phyloP scores from a whole-genome alignment of 2,113 vertebrate species.

The Paralichthys olivaceus region DNA sequence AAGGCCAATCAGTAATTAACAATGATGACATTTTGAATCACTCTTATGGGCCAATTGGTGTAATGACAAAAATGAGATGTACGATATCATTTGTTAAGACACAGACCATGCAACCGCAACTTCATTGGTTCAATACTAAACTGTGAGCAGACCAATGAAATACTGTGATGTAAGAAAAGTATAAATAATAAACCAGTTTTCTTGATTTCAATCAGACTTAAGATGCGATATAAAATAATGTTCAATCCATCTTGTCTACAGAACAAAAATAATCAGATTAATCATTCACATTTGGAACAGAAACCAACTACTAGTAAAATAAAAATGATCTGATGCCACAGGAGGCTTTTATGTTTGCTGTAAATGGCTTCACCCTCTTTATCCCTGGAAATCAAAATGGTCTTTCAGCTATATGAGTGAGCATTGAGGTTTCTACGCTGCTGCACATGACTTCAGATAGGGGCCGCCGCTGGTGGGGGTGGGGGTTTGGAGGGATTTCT shows the following conservation, averaged over 20 bases:
- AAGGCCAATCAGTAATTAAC: slow-evolving; percentile 22
- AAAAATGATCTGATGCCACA: slow-evolving; percentile 7
- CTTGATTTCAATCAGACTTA: neutral
- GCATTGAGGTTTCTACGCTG: slow-evolving; percentile 46
- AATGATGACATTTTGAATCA: slow-evolving; percentile 18
- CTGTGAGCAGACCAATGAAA: neutral
- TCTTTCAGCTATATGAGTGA: slow-evolving; percentile 49
- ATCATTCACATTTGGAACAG: slow-evolving; percentile 9
- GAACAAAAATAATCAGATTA: neutral
- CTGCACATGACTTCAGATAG: slow-evolving; percentile 56
- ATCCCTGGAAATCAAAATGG: slow-evolving; percentile 59
- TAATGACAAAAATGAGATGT: slow-evolving; percentile 18
- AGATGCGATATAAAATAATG: neutral
- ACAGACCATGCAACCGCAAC: neutral
- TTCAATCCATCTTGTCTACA: neutral
- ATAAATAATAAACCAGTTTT: neutral
- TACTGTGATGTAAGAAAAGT: neutral
- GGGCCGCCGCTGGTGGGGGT: slow-evolving; percentile 17
- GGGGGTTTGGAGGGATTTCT: slow-evolving; percentile 52
- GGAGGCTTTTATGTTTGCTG: slow-evolving; percentile 2
- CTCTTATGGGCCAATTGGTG: slow-evolving; percentile 1
- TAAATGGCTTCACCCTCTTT: slow-evolving; percentile 36
- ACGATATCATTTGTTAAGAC: neutral
- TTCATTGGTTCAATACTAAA: neutral
- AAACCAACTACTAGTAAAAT: slow-evolving; percentile 3